Evolutionary conservation across 2,113 vertebrate species (phyloP).

Genomic region (Circaetus gallicus): DNA sequence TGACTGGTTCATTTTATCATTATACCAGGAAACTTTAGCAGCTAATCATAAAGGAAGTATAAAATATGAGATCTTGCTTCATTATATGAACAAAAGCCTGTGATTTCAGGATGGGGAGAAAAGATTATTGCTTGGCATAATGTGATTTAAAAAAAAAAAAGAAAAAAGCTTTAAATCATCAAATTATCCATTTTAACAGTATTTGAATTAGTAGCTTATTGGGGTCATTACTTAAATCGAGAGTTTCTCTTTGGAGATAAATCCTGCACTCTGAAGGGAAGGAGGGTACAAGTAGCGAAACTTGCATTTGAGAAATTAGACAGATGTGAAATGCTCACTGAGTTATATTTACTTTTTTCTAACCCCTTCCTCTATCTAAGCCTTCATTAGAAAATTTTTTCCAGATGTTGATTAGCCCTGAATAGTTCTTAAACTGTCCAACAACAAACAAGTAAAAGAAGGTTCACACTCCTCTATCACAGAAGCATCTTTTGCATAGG

Average conservation of each 20-base stretch:
- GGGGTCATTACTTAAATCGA: neutral
- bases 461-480: neutral
- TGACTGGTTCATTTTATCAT: conserved; percentile 31
- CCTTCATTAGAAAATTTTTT: neutral
- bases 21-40: neutral
- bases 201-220: neutral
- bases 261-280: neutral
- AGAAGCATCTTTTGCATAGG: neutral
- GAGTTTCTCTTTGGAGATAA: neutral
- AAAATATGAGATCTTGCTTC: conserved; percentile 14
- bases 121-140: neutral
- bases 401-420: neutral
- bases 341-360: neutral
- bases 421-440: neutral
- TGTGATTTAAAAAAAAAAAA: neutral
- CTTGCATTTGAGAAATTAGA: neutral
- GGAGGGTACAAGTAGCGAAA: neutral
- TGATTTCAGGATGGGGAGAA: conserved; percentile 3
- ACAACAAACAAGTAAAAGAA: neutral
- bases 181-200: neutral
- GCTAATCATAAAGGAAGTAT: conserved; percentile 4
- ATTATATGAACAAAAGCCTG: conserved; percentile 17
- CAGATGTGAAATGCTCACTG: neutral
- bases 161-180: neutral
- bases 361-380: neutral